Base-by-base conservation (phyloP, 2,113 vertebrate species). In the Bolborhynchus lineola region DNA sequence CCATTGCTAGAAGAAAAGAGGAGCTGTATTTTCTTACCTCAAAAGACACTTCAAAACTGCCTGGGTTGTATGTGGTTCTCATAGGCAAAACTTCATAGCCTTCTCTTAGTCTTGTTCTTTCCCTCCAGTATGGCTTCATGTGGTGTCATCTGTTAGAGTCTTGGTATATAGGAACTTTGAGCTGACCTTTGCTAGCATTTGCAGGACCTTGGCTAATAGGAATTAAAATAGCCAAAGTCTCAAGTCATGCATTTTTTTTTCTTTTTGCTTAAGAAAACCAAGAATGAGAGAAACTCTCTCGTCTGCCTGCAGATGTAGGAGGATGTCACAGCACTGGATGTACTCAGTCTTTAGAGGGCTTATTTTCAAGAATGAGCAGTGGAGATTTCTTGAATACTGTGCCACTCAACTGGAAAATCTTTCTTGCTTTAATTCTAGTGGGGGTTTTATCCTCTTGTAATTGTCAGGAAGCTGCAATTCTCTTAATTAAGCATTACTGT, bases 401-500 rank as follows among this genome's bases (percentile, higher is more conserved):
- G 77, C 47, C 65, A 79, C 72, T 91, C 81, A 60, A 55, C 81
- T 76, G 84, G 86, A 52, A 77, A n/a, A 85, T 94, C 42, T 88
- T 62, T 90, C 82, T 88, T 88, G 86, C 69, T 92, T 31, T 72
- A 92, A 53, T 82, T 94, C 70, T 94, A 12, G 77, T 79, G 74
- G 18, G 7, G n/a, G 69, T 94, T 72, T 94, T 57, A 89, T 95
- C 83, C 64, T 71, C 90, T 80, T 65, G 44, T 89, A 91, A 89
- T 92, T 92, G 92, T 95, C 93, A 95, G 88, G 92, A 95, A 96
- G 88, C 53, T 16, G 70, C 77, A 94, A 9, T 86, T 95, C 88
- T 93, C 70, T 94, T 96, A 96, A 97, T 97, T 81, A 94, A 94
- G 83, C 86, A 39, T 92, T 77, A 63, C 88, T 92, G 52, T 50